These are phyloP conservation scores for Nomada ferruginata DNA, from an alignment of 2,888 invertebrate species.

Conservation along the genomic window DNA sequence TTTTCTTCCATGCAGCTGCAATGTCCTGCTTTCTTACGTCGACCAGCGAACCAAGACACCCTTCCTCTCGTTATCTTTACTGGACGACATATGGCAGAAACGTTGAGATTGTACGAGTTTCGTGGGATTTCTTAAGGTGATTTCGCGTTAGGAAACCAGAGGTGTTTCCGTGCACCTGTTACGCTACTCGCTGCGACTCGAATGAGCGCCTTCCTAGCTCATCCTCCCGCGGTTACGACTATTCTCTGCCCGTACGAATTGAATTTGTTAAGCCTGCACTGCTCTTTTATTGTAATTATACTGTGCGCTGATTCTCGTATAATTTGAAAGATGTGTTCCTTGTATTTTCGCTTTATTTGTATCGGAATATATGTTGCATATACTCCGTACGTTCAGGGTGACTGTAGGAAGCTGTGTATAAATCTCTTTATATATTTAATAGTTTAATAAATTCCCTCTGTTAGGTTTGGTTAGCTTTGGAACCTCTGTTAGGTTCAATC, in stretches of 20 bases:
- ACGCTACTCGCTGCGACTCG: constrained; percentile 21
- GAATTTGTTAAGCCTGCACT: too few species aligned
- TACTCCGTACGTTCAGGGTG: too few species aligned
- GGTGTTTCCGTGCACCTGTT: constrained; percentile 49
- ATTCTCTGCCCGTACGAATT: not conserved
- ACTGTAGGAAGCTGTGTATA: too few species aligned
- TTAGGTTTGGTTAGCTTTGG: too few species aligned
- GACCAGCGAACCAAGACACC: constrained; percentile 78
- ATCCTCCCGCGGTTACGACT: not conserved
- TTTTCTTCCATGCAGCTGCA: constrained; percentile 80
- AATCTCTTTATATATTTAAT: too few species aligned
- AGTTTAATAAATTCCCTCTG: too few species aligned
- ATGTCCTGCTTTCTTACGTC: constrained; percentile 72
- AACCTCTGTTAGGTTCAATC: not conserved
- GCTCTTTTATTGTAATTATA: too few species aligned
- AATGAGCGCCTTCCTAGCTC: constrained; percentile 2
- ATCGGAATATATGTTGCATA: too few species aligned
- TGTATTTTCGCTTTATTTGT: too few species aligned
- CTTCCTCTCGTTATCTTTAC: constrained; percentile 70
- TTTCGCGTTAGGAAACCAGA: constrained; percentile 44
- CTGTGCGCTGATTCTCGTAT: too few species aligned
- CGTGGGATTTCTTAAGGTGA: constrained; percentile 57
- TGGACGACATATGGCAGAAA: constrained; percentile 76
- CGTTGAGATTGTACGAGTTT: constrained; percentile 78
- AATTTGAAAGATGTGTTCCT: too few species aligned